Base-by-base conservation (phyloP, 2,113 vertebrate genomes). In the Actinemys pallida region DNA sequence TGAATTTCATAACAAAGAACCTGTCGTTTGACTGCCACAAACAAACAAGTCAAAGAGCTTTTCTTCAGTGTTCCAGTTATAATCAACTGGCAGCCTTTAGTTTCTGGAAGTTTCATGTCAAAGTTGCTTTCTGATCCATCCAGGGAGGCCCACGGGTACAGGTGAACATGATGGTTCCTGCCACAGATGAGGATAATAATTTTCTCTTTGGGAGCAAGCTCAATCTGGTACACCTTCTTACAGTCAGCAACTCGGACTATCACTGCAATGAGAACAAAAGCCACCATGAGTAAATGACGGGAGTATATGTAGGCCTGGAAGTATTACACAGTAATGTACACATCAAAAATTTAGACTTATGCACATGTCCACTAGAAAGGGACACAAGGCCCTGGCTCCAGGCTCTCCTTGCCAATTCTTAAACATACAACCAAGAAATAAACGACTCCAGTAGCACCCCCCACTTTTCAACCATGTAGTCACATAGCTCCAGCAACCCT, bases 221-320 rank as follows among this genome's bases (percentile, higher is more conserved):
- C 99, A 1, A 99, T 99, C 98, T 99, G 99, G 95, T 98, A 97
- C n/a, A 99, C 99, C 87, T 99, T 99, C 98, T 99, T 99, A 94
- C 99, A 99, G 98, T 99, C 99, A 4, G 99, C 98, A 9, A 99
- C 99, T 3, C 99, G 98, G 45, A 99, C 98, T 10, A 99, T 99
- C 95, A 99, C 99, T 99, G 97, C 2, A 65, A 95, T 56, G 35
- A 84, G 56, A 88, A 57, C 3, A 56, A 57, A 14, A 93, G 45
- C 16, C 82, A 56, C 42, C 0, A 0, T 95, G 53, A 96, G 90
- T 87, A 65, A 96, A 88, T 7, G n/a, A 65, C 19, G 81, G 12
- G 24, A 91, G 86, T 90, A 54, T 13, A 35, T 27, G 25, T 2
- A 31, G 50, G n/a, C 42, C 8, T 24, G 22, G 83, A 76, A 88